Evolutionary conservation across 2,888 invertebrate genomes (phyloP).

Genomic region (Mythimna ferrago): DNA sequence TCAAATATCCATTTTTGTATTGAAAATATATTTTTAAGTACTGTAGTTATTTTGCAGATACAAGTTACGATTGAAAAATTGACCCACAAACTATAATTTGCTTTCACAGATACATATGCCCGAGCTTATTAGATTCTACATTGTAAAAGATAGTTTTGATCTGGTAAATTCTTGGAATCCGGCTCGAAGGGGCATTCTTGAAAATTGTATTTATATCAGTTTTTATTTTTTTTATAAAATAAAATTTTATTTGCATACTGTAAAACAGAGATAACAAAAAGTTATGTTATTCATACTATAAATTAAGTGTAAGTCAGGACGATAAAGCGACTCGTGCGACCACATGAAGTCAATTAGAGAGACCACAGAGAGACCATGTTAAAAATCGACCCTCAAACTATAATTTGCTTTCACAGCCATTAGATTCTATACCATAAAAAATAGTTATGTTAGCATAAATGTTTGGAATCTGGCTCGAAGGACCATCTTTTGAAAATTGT

Average conservation of each 20-base stretch:
- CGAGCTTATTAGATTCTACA: neutral
- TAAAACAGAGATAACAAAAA: too few species aligned
- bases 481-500: neutral
- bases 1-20: too few species aligned
- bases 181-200: too few species aligned
- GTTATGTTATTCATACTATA: too few species aligned
- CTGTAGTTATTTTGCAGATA: neutral
- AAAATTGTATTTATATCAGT: too few species aligned
- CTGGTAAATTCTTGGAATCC: too few species aligned
- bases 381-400: neutral
- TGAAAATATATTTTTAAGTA: neutral
- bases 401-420: neutral
- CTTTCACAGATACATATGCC: neutral
- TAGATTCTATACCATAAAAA: neutral
- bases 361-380: too few species aligned
- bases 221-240: too few species aligned
- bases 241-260: too few species aligned
- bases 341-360: too few species aligned
- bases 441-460: neutral
- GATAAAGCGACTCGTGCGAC: too few species aligned
- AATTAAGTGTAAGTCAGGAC: too few species aligned
- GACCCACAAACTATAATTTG: neutral
- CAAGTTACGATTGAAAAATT: neutral
- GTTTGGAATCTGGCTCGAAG: constrained; percentile 1
- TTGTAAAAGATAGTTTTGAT: neutral